These are phyloP conservation scores for Nephrotoma appendiculata DNA, from an alignment of 2,888 invertebrate species.

Conservation along the genomic window DNA sequence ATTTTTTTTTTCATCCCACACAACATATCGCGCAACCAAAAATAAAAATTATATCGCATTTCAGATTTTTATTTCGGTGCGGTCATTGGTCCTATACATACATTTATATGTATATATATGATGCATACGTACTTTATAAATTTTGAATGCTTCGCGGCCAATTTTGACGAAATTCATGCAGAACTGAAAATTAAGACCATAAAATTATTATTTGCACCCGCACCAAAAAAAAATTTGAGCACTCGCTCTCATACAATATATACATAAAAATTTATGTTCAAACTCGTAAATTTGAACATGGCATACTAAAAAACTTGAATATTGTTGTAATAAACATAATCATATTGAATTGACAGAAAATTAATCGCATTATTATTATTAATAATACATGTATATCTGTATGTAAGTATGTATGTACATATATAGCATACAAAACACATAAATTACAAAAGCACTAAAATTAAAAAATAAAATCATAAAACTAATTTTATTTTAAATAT, in stretches of 20 bases:
- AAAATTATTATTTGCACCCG: background rate
- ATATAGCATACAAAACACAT: background rate
- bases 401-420: too few relatives aligned
- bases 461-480: background rate
- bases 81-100: too few relatives aligned
- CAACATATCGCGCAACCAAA: background rate
- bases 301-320: background rate
- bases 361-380: background rate
- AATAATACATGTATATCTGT: background rate
- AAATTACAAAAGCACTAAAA: background rate
- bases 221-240: background rate
- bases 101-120: too few relatives aligned
- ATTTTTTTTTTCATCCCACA: background rate
- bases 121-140: too few relatives aligned
- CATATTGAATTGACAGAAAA: background rate
- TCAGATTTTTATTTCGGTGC: background rate
- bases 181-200: background rate
- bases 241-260: background rate
- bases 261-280: background rate
- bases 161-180: too few relatives aligned
- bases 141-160: too few relatives aligned
- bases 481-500: background rate
- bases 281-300: background rate
- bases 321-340: background rate
- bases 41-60: background rate